Evolutionary conservation across 2,113 vertebrate species (phyloP).

Genomic region (Willisornis vidua): DNA sequence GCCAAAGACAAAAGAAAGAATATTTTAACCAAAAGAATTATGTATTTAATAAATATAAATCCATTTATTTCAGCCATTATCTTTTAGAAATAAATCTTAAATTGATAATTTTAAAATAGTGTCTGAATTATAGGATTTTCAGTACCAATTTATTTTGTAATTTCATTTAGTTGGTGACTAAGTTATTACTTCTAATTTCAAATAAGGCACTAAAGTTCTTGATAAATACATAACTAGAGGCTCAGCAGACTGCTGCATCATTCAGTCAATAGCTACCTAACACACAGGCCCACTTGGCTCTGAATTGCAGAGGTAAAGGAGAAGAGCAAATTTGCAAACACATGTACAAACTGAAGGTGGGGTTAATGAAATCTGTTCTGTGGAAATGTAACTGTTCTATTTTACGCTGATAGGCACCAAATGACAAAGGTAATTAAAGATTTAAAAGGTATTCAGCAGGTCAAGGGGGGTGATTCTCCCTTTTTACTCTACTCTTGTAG

Average conservation of each 20-base stretch:
- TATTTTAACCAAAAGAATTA: background rate
- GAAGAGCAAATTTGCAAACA: rapidly evolving
- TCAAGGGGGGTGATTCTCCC: background rate
- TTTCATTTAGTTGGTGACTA: background rate
- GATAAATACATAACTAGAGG: background rate
- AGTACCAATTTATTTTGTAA: background rate
- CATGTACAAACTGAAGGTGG: background rate
- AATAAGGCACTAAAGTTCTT: background rate
- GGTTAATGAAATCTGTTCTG: background rate
- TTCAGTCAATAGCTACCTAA: background rate
- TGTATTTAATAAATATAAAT: background rate
- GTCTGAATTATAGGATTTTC: background rate
- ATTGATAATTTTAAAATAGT: background rate
- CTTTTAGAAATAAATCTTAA: background rate
- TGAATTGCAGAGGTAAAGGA: background rate
- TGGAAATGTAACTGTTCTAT: background rate
- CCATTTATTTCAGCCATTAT: background rate
- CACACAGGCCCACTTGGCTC: rapidly evolving
- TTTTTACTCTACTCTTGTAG: background rate
- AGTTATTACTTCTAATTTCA: background rate
- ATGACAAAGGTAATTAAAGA: background rate
- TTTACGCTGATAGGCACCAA: background rate
- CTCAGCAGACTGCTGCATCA: background rate
- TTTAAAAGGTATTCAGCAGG: background rate
- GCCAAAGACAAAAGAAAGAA: background rate